A percentile compares a stretch with the other conserved stretches of the same genome.
phyloP scores from a whole-genome alignment of 2,888 invertebrate genomes.

The Plebejus melissa region DNA sequence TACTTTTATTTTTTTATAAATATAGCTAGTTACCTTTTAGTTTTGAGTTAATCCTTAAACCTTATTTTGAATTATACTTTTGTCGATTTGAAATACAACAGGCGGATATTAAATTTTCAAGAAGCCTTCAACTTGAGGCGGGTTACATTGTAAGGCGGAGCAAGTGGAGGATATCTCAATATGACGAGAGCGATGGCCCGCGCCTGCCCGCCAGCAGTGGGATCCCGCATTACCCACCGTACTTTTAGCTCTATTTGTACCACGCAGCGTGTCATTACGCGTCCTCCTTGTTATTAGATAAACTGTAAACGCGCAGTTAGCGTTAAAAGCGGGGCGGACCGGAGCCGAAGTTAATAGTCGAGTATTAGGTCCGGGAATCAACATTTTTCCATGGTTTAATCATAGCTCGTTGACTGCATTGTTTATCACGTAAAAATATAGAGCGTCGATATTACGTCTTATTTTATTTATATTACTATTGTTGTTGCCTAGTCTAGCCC shows the following conservation, averaged over 20 bases:
- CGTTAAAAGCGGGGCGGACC: slow-evolving; percentile 8
- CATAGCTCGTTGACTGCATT: background rate
- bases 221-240: background rate
- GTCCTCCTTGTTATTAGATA: slow-evolving; percentile 14
- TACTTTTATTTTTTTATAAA: too few species aligned
- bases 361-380: slow-evolving; percentile 13
- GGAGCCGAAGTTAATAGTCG: background rate
- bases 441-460: background rate
- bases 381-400: slow-evolving; percentile 11
- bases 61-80: background rate
- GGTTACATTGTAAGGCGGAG: slow-evolving; percentile 24
- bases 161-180: slow-evolving; percentile 35
- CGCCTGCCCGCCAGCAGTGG: background rate
- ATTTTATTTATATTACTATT: background rate
- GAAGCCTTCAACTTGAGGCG: background rate
- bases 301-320: slow-evolving; percentile 17
- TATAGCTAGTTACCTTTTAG: too few species aligned
- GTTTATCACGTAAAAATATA: background rate
- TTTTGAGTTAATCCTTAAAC: background rate
- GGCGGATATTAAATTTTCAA: background rate
- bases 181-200: slow-evolving; percentile 32
- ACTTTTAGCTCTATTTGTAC: background rate
- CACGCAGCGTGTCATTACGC: slow-evolving; percentile 23
- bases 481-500: background rate
- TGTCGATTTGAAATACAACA: background rate